These are phyloP conservation scores for Brotogeris chrysoptera DNA, from an alignment of 2,797 vertebrate genomes.

Conservation along the genomic window DNA sequence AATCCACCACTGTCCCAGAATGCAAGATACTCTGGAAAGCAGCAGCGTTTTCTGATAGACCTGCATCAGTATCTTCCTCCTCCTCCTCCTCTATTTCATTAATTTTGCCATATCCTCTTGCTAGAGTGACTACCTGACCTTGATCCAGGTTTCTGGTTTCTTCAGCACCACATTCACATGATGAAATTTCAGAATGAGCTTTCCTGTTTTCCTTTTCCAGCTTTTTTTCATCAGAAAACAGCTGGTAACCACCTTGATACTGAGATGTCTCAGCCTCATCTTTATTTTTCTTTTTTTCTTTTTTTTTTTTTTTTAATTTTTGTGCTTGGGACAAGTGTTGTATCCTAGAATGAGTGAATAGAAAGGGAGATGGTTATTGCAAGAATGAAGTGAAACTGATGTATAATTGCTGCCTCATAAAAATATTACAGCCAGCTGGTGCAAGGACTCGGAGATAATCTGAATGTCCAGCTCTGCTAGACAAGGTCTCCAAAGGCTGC, in stretches of 20 bases:
- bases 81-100: not conserved
- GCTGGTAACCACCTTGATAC: not conserved
- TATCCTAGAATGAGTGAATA: not conserved
- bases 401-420: not conserved
- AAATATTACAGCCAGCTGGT: not conserved
- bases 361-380: not conserved
- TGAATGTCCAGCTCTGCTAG: not conserved
- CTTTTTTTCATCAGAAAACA: not conserved
- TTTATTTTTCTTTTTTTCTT: not conserved
- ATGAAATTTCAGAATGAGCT: not conserved
- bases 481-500: not conserved
- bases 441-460: not conserved
- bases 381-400: not conserved
- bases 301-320: not conserved
- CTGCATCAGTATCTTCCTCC: not conserved
- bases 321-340: not conserved
- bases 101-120: not conserved
- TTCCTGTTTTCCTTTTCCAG: not conserved
- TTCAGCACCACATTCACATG: not conserved
- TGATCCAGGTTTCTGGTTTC: accelerated
- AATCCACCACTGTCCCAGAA: not conserved
- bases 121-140: not conserved
- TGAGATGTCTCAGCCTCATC: not conserved
- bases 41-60: not conserved
- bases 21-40: not conserved